Evolutionary conservation across 2,797 vertebrate genomes (phyloP).

Genomic region (Sardinella longiceps): DNA sequence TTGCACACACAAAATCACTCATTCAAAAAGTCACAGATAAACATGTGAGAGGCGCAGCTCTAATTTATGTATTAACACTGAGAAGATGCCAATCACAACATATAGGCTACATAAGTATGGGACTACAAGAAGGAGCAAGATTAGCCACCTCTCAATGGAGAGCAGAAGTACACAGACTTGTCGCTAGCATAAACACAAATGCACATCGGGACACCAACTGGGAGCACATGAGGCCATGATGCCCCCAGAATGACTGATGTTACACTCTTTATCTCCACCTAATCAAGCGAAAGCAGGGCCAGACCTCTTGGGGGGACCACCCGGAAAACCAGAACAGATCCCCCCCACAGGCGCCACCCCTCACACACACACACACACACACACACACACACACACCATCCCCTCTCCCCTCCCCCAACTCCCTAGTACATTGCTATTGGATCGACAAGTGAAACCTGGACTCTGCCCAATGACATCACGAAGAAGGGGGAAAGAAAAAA

Average conservation of each 20-base stretch:
- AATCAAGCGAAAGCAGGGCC: conserved; percentile 13
- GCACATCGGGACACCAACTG: background rate
- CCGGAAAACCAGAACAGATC: background rate
- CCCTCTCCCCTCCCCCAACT: background rate
- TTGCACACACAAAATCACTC: background rate
- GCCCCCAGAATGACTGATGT: background rate
- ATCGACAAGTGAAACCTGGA: background rate
- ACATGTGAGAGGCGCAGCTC: background rate
- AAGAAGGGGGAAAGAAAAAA: no score
- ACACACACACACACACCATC: background rate
- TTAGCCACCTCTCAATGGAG: background rate
- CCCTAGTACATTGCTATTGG: background rate
- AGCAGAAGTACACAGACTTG: background rate
- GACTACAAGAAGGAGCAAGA: background rate
- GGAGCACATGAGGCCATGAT: background rate
- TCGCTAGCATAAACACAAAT: background rate
- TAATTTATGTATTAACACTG: background rate
- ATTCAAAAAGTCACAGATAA: background rate
- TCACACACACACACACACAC: background rate
- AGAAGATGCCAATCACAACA: background rate
- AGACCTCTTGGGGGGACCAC: conserved; percentile 12
- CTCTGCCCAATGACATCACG: background rate
- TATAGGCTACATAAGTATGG: background rate
- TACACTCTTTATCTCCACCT: conserved; percentile 3
- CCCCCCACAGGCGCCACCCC: background rate